These are phyloP conservation scores for Tolmerus cingulatus DNA, from an alignment of 2,888 invertebrate species.

Conservation along the genomic window DNA sequence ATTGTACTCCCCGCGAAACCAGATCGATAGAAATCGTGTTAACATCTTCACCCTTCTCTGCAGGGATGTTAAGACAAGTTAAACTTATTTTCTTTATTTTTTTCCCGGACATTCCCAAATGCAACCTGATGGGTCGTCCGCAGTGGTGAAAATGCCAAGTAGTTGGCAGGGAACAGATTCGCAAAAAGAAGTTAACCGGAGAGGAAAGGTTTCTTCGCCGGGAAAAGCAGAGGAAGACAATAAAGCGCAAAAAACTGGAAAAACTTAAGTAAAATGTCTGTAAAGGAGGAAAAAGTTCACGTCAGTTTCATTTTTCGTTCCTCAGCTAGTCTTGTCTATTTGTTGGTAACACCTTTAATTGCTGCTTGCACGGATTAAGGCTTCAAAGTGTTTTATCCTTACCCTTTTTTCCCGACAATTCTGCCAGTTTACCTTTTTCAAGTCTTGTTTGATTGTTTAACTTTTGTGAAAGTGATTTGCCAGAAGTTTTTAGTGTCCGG, in stretches of 20 bases:
- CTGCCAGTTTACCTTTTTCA: not conserved
- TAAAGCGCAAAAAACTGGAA: not conserved
- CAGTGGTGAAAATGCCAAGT: not conserved
- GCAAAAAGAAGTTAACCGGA: not conserved
- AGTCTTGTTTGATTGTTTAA: slow-evolving; percentile 44
- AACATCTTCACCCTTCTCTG: slow-evolving; percentile 19
- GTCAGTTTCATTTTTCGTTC: slow-evolving; percentile 1
- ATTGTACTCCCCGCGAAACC: not conserved
- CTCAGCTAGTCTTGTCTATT: not conserved
- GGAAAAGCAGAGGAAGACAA: not conserved
- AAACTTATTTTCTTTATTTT: not conserved
- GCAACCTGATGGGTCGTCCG: slow-evolving; percentile 4
- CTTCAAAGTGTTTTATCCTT: slow-evolving; percentile 18
- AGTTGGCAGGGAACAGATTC: not conserved
- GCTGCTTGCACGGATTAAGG: slow-evolving; percentile 15
- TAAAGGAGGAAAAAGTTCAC: slow-evolving; percentile 14
- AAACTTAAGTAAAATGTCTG: slow-evolving; percentile 19
- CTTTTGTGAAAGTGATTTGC: slow-evolving; percentile 38
- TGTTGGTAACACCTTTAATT: slow-evolving; percentile 34
- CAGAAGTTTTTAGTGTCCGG: slow-evolving; percentile 16
- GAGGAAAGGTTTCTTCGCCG: not conserved
- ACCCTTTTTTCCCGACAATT: not conserved
- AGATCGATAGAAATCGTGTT: slow-evolving; percentile 22
- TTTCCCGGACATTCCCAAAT: slow-evolving; percentile 1
- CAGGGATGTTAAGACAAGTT: slow-evolving; percentile 8